Conservation (phyloP, 2,888 invertebrate species). For the Psylliodes chrysocephalus region DNA sequence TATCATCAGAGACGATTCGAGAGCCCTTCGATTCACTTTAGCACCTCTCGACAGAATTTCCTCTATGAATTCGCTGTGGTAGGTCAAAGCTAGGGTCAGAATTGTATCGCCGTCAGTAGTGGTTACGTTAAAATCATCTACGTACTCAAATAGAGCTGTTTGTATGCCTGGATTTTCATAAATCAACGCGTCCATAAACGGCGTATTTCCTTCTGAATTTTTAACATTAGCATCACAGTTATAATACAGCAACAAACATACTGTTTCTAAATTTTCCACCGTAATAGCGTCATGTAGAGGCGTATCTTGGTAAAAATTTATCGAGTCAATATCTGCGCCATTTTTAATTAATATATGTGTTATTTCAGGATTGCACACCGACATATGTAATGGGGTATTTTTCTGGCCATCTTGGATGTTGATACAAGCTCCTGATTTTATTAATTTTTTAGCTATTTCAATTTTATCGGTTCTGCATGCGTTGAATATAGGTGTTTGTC, state of each 20-base stretch:
- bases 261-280: slow-evolving; percentile 38
- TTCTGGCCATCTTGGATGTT: slow-evolving; percentile 40
- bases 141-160: slow-evolving; percentile 44
- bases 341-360: slow-evolving; percentile 43
- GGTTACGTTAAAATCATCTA: slow-evolving; percentile 46
- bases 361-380: slow-evolving; percentile 39
- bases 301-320: slow-evolving; percentile 42
- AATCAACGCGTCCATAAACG: slow-evolving; percentile 35
- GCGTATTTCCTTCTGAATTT: slow-evolving; percentile 18
- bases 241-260: slow-evolving; percentile 50
- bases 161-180: slow-evolving; percentile 43
- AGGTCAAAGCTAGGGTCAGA: slow-evolving; percentile 44
- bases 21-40: slow-evolving; percentile 13
- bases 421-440: slow-evolving; percentile 46
- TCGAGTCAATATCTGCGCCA: slow-evolving; percentile 47
- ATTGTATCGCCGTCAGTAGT: slow-evolving; percentile 40
- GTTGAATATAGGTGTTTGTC: slow-evolving; percentile 46
- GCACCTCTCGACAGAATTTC: slow-evolving; percentile 46
- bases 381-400: slow-evolving; percentile 46
- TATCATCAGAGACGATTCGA: slow-evolving; percentile 7
- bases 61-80: slow-evolving; percentile 38
- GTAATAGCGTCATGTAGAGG: slow-evolving; percentile 48
- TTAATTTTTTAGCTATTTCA: slow-evolving; percentile 37
- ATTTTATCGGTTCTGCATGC: slow-evolving; percentile 34
- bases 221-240: slow-evolving; percentile 44